A percentile compares a stretch with the other conserved stretches of the same genome.
Evolutionary conservation across 2,797 vertebrate genomes (phyloP).

Genomic region (Lycodopsis pacificus): DNA sequence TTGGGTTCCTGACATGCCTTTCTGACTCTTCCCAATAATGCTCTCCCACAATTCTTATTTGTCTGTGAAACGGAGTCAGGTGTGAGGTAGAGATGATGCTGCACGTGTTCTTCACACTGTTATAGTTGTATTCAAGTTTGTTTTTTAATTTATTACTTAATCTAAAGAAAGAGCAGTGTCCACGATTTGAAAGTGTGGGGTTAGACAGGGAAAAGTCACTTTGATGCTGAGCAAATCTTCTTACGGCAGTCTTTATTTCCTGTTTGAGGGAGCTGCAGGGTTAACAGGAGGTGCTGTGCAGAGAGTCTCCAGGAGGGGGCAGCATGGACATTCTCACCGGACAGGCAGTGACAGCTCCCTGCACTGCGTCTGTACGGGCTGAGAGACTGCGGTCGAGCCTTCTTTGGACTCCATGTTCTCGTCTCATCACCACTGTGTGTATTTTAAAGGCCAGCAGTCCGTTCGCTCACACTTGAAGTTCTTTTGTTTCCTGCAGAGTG

Average conservation of each 20-base stretch:
- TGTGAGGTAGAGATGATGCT: not conserved
- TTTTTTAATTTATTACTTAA: not conserved
- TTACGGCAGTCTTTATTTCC: no score
- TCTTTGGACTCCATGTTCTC: conserved; percentile 49
- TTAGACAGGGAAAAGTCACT: not conserved
- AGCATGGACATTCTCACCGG: conserved; percentile 56
- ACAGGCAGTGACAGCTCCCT: conserved; percentile 43
- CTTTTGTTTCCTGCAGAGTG: not conserved
- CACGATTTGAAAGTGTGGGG: not conserved
- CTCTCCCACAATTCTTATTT: not conserved
- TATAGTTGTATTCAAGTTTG: not conserved
- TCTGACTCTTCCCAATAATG: not conserved
- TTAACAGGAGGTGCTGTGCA: conserved; percentile 24
- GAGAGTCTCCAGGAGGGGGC: conserved; percentile 63
- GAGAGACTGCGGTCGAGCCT: conserved; percentile 68
- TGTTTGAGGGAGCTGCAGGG: not conserved
- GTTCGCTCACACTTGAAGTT: not conserved
- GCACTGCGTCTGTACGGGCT: conserved; percentile 69
- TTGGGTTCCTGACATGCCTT: not conserved
- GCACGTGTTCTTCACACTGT: not conserved
- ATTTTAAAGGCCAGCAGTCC: conserved; percentile 22
- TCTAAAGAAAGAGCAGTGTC: not conserved
- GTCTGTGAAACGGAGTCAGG: not conserved
- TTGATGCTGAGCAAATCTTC: not conserved
- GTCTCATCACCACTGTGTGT: conserved; percentile 22